Conservation (phyloP, 2,888 invertebrate species). For the Lochmaea crataegi region DNA sequence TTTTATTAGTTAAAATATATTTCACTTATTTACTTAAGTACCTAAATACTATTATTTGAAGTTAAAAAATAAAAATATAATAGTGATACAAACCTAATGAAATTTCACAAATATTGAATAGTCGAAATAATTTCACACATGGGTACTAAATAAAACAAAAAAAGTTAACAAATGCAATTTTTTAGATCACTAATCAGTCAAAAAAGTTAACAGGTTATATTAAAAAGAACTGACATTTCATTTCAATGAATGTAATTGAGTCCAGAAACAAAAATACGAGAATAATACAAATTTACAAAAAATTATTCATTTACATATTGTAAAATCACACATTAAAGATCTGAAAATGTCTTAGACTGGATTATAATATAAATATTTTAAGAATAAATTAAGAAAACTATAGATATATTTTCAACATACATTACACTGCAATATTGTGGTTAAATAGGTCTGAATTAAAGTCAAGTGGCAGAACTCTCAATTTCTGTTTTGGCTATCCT, state of each 20-base stretch:
- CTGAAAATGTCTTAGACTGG: no score
- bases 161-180: not conserved
- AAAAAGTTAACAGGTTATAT: not conserved
- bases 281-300: not conserved
- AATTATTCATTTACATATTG: not conserved
- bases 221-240: no score
- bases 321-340: no score
- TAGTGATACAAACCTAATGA: not conserved
- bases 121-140: not conserved
- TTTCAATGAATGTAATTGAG: no score
- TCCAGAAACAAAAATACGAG: not conserved
- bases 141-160: not conserved
- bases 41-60: no score
- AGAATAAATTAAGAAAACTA: not conserved
- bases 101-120: not conserved
- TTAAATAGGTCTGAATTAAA: not conserved
- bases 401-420: not conserved
- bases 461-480: slow-evolving; percentile 18
- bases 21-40: no score
- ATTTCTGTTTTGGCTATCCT: slow-evolving; percentile 63
- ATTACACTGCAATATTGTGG: not conserved
- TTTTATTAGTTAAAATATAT: no score
- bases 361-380: no score
- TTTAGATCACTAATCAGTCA: not conserved
- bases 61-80: no score